A percentile compares a stretch with the other conserved stretches of the same genome.
Conservation (phyloP, 1,140 invertebrate species). For the Drosophila lowei region DNA sequence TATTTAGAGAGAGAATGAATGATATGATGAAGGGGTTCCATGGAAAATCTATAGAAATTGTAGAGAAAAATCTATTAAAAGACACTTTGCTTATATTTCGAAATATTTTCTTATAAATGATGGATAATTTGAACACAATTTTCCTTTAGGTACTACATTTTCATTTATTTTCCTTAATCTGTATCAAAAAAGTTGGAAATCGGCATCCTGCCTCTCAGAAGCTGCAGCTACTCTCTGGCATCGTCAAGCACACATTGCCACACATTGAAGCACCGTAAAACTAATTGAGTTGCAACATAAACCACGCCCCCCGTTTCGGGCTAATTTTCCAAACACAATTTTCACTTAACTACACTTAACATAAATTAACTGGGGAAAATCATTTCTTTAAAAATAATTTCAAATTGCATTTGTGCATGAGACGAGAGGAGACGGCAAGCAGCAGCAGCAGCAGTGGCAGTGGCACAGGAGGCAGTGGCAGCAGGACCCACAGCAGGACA, state of each 20-base stretch:
- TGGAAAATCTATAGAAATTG: no score
- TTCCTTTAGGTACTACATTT: no score
- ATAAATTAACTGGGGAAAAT: constrained; percentile 70
- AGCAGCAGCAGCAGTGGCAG: not conserved
- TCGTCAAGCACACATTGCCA: constrained; percentile 7
- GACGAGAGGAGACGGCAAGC: constrained; percentile 20
- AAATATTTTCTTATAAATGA: no score
- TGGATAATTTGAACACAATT: no score
- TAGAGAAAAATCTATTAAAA: no score
- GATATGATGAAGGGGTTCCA: no score
- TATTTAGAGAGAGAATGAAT: no score
- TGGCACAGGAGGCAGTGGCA: no score
- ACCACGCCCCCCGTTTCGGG: constrained; percentile 55
- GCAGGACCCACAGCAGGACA: constrained; percentile 28
- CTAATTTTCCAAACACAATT: constrained; percentile 71
- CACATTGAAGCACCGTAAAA: constrained; percentile 17
- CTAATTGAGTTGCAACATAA: constrained; percentile 63
- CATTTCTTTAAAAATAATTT: constrained; percentile 78
- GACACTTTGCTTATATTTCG: no score
- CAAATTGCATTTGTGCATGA: constrained; percentile 48
- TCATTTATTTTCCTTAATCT: no score
- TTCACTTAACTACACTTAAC: constrained; percentile 78
- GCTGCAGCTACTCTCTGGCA: not conserved
- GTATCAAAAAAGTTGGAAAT: not conserved
- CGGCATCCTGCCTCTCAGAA: no score